Conservation (phyloP, 2,888 invertebrate genomes). For the Eupithecia abbreviata region DNA sequence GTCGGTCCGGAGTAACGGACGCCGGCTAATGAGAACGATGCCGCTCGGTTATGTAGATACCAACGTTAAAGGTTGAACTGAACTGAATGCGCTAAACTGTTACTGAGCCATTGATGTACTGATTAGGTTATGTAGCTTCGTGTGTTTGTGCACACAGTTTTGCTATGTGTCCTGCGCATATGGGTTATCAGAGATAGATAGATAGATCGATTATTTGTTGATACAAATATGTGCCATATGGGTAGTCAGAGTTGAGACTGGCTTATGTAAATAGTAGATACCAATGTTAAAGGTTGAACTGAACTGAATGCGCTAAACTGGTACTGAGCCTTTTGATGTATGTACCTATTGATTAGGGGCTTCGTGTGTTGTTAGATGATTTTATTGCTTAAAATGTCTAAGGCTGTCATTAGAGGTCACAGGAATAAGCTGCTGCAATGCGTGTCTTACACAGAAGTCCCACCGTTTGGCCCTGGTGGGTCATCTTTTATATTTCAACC, state of each 20-base stretch:
- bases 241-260: no score
- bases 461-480: background rate
- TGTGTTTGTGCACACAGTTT: background rate
- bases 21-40: slow-evolving; percentile 77
- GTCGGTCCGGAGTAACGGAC: slow-evolving; percentile 76
- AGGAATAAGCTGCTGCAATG: background rate
- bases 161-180: background rate
- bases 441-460: background rate
- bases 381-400: background rate
- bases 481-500: slow-evolving; percentile 3
- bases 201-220: no score
- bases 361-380: no score
- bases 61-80: slow-evolving; percentile 49
- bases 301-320: no score
- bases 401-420: background rate
- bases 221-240: no score
- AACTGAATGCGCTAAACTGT: slow-evolving; percentile 48
- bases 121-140: slow-evolving; percentile 30
- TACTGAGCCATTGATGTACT: slow-evolving; percentile 26
- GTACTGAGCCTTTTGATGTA: no score
- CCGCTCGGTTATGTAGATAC: slow-evolving; percentile 79
- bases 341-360: no score
- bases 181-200: no score
- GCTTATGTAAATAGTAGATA: no score
- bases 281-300: no score